Conservation (phyloP, 2,888 invertebrate genomes). For the Axea sp. region DNA sequence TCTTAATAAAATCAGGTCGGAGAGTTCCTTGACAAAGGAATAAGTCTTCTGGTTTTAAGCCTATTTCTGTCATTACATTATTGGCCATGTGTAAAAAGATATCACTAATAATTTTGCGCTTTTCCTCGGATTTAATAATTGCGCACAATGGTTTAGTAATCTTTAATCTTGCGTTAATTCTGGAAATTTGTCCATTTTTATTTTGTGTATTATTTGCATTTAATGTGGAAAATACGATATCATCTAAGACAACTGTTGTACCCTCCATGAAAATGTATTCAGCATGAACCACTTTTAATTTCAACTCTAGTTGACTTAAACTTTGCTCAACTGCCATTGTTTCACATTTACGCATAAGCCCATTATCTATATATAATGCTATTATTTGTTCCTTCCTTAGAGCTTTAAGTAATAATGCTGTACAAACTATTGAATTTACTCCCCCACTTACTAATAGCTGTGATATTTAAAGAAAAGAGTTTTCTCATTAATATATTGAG, state of each 20-base stretch:
- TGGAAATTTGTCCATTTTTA: conserved; percentile 71
- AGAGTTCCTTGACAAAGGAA: conserved; percentile 97
- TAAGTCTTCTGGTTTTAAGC: conserved; percentile 95
- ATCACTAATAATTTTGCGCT: conserved; percentile 99
- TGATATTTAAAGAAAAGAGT: no score
- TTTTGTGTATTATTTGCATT: conserved; percentile 77
- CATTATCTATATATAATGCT: conserved; percentile 98
- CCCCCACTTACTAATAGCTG: conserved; percentile 97
- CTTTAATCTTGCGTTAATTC: conserved; percentile 80
- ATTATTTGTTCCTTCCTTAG: conserved; percentile 94
- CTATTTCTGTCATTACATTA: conserved; percentile 92
- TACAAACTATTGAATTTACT: conserved; percentile 99
- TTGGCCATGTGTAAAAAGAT: conserved; percentile 97
- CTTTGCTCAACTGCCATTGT: conserved; percentile 92
- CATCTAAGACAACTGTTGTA: conserved; percentile 88
- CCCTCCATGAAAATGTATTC: conserved; percentile 86
- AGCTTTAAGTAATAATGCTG: conserved; percentile 94
- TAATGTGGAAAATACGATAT: conserved; percentile 62
- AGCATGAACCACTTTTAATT: conserved; percentile 88
- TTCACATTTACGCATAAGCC: conserved; percentile 98
- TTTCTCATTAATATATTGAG: no score
- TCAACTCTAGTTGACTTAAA: conserved; percentile 89
- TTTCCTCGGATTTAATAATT: conserved; percentile 95
- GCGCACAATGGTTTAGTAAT: conserved; percentile 92
- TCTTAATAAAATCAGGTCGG: conserved; percentile 98